Base-by-base conservation (phyloP, 2,113 vertebrate genomes). In the Nothoprocta pentlandii region DNA sequence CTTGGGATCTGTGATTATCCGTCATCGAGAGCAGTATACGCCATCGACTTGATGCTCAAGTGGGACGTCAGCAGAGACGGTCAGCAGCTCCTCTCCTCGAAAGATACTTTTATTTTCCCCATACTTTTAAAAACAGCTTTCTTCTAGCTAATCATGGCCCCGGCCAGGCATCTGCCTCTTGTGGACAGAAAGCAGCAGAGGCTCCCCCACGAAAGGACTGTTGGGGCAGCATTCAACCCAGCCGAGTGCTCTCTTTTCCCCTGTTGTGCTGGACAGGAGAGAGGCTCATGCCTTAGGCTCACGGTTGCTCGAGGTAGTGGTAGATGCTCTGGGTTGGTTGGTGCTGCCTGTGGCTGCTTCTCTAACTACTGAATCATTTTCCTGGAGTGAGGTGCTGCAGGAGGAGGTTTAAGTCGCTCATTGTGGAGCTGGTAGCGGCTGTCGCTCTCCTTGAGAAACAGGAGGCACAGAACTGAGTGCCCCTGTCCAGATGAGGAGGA, bases 1-100 rank as follows among this genome's bases (percentile, higher is more conserved):
- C 98, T 98, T 23, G 99, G 99, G 9, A 97, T 99, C 62, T 98
- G 98, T 1, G 71, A 98, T 32, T 99, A 99, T 88, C 98, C 98
- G 0, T 98, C 98, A 0, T 99, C 99, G 32, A 97, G 99, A 70
- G 99, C 99, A 1, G 96, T 99, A 69, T 99, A 99, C 3, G 99
- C 99, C 5, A 87, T 99, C 10, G 99, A 99, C 95, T 95, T 99
- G 92, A 99, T 99, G 99, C 97, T 99, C 8, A 99, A 99, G 90
- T 99, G 99, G 99, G 98, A 97, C 34, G 90, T 90, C 5, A 77
- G 93, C 25, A 93, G 92, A 16, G 97, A 98, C 46, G 99, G 99
- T 99, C 82, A 98, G 97, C 46, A 42, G 22, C 30, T 42, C 4
- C 2, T n/a, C 42, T 66, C 11, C 56, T 80, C 30, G 34, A 53